Evolutionary conservation across 35 echinoderm and acorn worm genomes (phyloP).

Genomic region (Heliocidaris tuberculata): DNA sequence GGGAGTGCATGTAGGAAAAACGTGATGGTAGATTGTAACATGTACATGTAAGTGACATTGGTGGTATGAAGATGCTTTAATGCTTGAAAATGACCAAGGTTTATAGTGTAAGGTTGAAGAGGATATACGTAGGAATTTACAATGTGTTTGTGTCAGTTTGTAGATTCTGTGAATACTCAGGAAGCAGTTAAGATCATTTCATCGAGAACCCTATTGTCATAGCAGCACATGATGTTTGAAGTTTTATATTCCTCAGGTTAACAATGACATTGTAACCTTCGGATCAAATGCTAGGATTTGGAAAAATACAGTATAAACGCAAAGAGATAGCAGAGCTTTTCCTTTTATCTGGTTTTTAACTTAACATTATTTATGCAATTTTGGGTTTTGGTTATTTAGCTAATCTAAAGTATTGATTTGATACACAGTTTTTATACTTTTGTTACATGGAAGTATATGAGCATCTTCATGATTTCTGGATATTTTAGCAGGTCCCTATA

Average conservation of each 20-base stretch:
- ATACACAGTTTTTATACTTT: background rate
- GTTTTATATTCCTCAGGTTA: background rate
- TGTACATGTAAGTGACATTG: background rate
- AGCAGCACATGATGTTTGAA: background rate
- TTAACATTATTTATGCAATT: background rate
- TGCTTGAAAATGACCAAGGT: conserved; percentile 16
- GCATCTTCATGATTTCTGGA: too few species aligned
- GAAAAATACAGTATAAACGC: too few species aligned
- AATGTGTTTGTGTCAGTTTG: background rate
- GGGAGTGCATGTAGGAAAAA: background rate
- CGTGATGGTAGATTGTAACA: background rate
- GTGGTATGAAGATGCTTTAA: background rate
- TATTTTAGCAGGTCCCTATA: too few species aligned
- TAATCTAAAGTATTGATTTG: background rate
- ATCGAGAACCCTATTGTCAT: conserved; percentile 1
- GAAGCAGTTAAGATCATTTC: background rate
- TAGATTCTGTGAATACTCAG: background rate
- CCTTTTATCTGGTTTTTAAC: background rate
- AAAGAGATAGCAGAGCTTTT: background rate
- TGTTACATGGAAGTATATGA: background rate
- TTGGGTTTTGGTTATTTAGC: background rate
- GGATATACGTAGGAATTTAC: background rate
- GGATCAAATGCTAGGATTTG: background rate
- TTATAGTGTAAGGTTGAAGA: background rate
- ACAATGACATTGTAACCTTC: background rate